Base-by-base conservation (phyloP, 2,797 vertebrate genomes). In the Mionectes olivaceus region DNA sequence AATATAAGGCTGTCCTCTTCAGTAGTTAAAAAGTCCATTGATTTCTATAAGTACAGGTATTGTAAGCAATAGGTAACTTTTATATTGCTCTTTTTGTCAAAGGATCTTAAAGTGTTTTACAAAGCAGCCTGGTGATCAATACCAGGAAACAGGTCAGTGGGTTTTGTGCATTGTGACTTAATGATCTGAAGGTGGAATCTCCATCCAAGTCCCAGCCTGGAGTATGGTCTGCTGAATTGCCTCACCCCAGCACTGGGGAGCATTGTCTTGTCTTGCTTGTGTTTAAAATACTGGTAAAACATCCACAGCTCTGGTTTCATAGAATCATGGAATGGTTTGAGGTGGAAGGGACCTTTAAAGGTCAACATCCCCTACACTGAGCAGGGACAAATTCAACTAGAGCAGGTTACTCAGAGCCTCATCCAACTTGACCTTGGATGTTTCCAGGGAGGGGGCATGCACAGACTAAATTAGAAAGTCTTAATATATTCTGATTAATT, bases 1-100 rank as follows among this genome's bases (percentile, higher is more conserved):
- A 78, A 85, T 81, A 47, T 5, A 65, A 90, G 75, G 30, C 80
- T 0, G 1, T 44, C 56, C 75, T 71, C 78, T 82, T 22, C 2
- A 43, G 47, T 14, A 52, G 82, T 78, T 90, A 83, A 81, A 73
- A 92, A 92, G 60, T 63, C 65, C 69, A 86, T 77, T 84, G 83
- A 69, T 91, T 94, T 79, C 59, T 63, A 35, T 91, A 69, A 94
- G 81, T 49, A 49, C 0, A 0, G 63, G 89, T 53, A 6, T 17
- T 93, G 52, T 82, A 60, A 76, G 65, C 21, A 69, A 74, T 28
- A n/a, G 73, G 80, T 70, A 87, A 91, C 70, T 88, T 81, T 53
- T 35, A 10, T 16, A 24, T 73, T 60, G 74, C 59, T 63, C 21
- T 86, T 94, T 69, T 86, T 86, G 91, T 94, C 35, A 83, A 79